Conservation (phyloP, 2,113 vertebrate genomes). For the Chionomys nivalis region DNA sequence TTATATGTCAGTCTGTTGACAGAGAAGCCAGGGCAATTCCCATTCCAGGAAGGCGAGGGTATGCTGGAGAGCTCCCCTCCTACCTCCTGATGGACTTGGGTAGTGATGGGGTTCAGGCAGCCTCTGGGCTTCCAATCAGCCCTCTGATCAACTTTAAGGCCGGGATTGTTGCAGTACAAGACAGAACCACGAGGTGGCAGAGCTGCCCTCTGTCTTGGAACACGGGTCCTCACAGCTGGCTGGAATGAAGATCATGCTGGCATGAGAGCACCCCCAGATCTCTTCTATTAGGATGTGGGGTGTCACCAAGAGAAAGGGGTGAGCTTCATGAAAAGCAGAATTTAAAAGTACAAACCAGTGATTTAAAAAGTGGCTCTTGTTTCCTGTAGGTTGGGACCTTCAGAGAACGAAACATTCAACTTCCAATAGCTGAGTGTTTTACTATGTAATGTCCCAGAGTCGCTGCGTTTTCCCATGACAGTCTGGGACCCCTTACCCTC, state of each 20-base stretch:
- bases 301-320: background rate
- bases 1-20: background rate
- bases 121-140: background rate
- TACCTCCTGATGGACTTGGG: too few species aligned
- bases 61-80: rapidly evolving
- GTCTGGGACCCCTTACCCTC: rapidly evolving
- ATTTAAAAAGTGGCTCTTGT: background rate
- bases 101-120: background rate
- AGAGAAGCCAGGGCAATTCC: background rate
- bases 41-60: too few species aligned
- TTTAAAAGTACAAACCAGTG: background rate
- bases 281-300: background rate
- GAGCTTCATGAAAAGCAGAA: background rate
- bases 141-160: rapidly evolving
- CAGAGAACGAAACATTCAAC: background rate
- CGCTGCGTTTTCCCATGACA: background rate
- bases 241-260: rapidly evolving
- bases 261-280: too few species aligned
- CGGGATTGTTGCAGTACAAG: rapidly evolving
- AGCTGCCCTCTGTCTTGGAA: background rate
- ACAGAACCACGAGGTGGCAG: constrained; percentile 51
- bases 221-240: rapidly evolving
- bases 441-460: background rate
- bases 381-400: background rate
- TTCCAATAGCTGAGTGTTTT: background rate